Evolutionary conservation across 2,113 vertebrate genomes (phyloP).

Genomic region (Phasianus colchicus): DNA sequence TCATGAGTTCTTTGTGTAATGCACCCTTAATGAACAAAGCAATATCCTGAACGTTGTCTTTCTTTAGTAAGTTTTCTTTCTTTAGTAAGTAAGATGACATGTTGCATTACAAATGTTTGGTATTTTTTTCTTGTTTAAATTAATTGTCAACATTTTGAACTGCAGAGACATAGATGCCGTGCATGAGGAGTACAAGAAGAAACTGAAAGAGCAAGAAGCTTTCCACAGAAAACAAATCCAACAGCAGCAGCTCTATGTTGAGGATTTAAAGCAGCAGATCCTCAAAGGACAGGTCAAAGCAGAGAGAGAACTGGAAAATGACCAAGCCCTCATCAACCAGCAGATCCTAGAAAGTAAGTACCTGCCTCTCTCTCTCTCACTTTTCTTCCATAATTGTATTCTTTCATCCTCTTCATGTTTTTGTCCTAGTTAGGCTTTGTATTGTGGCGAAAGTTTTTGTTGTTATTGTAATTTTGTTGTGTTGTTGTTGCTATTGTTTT

Average conservation of each 20-base stretch:
- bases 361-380: background rate
- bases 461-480: no score
- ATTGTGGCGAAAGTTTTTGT: background rate
- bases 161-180: slow-evolving; percentile 63
- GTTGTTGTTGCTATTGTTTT: background rate
- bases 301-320: slow-evolving; percentile 84
- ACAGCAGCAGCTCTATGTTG: slow-evolving; percentile 81
- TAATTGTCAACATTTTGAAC: slow-evolving; percentile 38
- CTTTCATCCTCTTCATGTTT: background rate
- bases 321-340: slow-evolving; percentile 81
- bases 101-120: background rate
- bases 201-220: slow-evolving; percentile 49
- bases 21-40: background rate
- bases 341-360: slow-evolving; percentile 86
- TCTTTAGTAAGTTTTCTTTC: background rate
- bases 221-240: slow-evolving; percentile 71
- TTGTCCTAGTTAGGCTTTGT: background rate
- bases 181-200: slow-evolving; percentile 56
- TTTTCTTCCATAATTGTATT: background rate
- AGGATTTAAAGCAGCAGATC: slow-evolving; percentile 86
- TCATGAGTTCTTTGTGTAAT: background rate
- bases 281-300: slow-evolving; percentile 82
- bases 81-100: background rate
- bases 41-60: background rate
- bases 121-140: slow-evolving; percentile 28